A percentile compares a stretch with the other conserved stretches of the same genome.
Conservation (phyloP, 2,113 vertebrate genomes). For the Otocyon megalotis region DNA sequence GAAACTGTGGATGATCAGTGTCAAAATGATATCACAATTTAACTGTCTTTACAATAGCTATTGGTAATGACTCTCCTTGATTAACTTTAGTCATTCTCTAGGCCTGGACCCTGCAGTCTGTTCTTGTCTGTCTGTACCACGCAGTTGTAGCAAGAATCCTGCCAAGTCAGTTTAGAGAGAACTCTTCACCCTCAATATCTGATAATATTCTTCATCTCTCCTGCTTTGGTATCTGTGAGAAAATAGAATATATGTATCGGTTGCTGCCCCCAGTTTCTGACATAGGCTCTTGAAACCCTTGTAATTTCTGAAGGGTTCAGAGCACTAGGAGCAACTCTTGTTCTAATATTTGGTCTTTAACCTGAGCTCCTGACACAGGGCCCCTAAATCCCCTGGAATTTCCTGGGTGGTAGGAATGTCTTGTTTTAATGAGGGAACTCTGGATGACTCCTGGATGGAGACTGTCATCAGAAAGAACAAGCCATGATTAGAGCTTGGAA, state of each 20-base stretch:
- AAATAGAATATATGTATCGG: not conserved
- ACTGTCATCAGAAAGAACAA: not conserved
- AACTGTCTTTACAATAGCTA: not conserved
- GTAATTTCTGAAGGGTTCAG: not conserved
- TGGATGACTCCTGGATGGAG: not conserved
- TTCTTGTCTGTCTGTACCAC: not conserved
- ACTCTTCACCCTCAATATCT: not conserved
- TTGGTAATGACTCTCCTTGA: not conserved
- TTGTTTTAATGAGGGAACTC: not conserved
- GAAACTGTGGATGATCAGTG: not conserved
- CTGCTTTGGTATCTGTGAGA: not conserved
- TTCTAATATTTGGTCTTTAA: not conserved
- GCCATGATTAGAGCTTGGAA: not conserved
- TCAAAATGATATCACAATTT: not conserved
- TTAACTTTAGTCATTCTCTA: not conserved
- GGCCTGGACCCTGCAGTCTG: not conserved
- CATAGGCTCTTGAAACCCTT: not conserved
- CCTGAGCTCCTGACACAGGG: not conserved
- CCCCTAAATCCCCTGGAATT: not conserved
- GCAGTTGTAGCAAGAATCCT: not conserved
- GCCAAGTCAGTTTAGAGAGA: not conserved
- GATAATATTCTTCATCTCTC: not conserved
- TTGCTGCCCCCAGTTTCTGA: not conserved
- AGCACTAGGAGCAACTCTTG: not conserved
- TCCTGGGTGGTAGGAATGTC: not conserved